A percentile compares a stretch with the other conserved stretches of the same genome.
These are phyloP conservation scores for Drosophila paracracens DNA, from an alignment of 2,888 invertebrate genomes.

Conservation along the genomic window DNA sequence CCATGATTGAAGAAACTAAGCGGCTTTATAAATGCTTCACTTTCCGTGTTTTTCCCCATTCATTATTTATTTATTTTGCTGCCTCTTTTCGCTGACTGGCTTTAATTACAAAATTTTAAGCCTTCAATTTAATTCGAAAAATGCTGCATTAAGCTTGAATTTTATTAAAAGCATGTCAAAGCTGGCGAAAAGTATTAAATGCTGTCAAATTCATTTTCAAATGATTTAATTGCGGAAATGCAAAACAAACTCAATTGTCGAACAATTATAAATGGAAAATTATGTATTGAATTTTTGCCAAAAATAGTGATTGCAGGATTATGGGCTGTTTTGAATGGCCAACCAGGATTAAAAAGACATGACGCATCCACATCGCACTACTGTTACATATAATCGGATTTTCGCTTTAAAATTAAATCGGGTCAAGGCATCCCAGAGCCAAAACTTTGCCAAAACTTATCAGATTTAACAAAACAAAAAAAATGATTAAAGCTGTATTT, in stretches of 20 bases:
- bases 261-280: not conserved
- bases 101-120: conserved; percentile 51
- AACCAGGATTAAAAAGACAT: not conserved
- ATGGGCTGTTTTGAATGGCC: fast-evolving
- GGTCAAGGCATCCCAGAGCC: no score
- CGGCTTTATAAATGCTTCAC: conserved; percentile 69
- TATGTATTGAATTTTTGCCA: not conserved
- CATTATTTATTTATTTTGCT: conserved; percentile 68
- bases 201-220: not conserved
- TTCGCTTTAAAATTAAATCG: no score
- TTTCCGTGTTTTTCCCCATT: conserved; percentile 30
- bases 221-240: not conserved
- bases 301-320: not conserved
- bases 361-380: not conserved
- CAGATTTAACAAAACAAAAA: no score
- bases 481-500: no score
- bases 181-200: not conserved
- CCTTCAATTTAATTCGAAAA: conserved; percentile 59
- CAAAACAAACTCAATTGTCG: not conserved
- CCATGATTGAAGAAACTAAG: conserved; percentile 53
- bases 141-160: conserved; percentile 12
- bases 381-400: not conserved
- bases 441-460: no score
- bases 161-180: not conserved
- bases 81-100: conserved; percentile 38